Conservation (phyloP, 2,888 invertebrate genomes). For the Nephrocerus scutellatus region DNA sequence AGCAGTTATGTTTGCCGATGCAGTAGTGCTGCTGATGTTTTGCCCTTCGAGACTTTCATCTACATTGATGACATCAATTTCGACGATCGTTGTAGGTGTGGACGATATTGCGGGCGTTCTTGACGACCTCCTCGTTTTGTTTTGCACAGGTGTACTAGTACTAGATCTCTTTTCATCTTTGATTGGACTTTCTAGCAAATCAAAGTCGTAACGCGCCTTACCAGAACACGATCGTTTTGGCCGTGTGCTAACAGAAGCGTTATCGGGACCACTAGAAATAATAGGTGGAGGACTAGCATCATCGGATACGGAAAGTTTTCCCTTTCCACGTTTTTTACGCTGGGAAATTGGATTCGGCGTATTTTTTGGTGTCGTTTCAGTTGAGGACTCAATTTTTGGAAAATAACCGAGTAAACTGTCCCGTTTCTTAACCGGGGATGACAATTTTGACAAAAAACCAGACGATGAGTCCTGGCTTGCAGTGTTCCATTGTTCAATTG, state of each 20-base stretch:
- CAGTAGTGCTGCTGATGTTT: constrained; percentile 27
- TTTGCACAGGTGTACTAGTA: constrained; percentile 3
- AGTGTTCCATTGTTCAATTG: constrained; percentile 11
- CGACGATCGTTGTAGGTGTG: constrained; percentile 13
- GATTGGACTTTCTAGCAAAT: constrained; percentile 31
- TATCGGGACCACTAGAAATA: constrained; percentile 30
- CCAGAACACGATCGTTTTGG: constrained; percentile 38
- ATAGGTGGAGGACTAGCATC: constrained; percentile 4
- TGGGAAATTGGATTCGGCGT: constrained; percentile 2
- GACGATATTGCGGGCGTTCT: constrained; percentile 9
- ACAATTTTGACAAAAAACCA: constrained; percentile 52
- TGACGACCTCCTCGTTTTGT: constrained; percentile 5
- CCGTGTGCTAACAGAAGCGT: too few relatives aligned
- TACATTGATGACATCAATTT: constrained; percentile 36
- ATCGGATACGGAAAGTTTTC: background rate
- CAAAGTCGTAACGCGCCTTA: constrained; percentile 41
- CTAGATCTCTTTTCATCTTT: constrained; percentile 22
- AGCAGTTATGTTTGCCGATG: too few relatives aligned
- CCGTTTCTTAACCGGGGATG: constrained; percentile 54
- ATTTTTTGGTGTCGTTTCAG: constrained; percentile 14
- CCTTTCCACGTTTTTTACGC: background rate
- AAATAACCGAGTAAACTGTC: constrained; percentile 58
- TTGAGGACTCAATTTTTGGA: constrained; percentile 46
- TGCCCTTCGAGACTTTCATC: too few relatives aligned
- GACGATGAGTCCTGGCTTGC: constrained; percentile 31